These are phyloP conservation scores for Acanthurus lineatus DNA, from an alignment of 2,797 vertebrate genomes.

Conservation along the genomic window DNA sequence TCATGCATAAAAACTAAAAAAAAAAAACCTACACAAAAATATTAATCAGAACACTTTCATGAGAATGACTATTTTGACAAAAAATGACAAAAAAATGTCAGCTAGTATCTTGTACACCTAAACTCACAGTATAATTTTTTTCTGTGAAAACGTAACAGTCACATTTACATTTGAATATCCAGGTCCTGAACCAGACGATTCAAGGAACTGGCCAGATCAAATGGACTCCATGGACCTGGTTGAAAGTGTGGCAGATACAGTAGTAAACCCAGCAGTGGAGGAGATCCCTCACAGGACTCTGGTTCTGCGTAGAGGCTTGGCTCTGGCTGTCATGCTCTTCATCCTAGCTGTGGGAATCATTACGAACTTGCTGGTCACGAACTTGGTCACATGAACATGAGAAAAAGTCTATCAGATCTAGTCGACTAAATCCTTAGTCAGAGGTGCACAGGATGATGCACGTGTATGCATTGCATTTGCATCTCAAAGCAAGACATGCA, in stretches of 20 bases:
- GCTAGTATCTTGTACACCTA: not conserved
- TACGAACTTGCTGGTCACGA: conserved; percentile 71
- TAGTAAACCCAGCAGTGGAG: not conserved
- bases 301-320: conserved; percentile 75
- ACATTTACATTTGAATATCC: conserved; percentile 33
- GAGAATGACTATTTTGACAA: not conserved
- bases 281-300: conserved; percentile 62
- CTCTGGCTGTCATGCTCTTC: conserved; percentile 76
- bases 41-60: not conserved
- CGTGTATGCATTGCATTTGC: conserved; percentile 6
- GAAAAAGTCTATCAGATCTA: not conserved
- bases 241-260: conserved; percentile 1
- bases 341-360: conserved; percentile 84
- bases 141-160: conserved; percentile 1
- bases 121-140: not conserved
- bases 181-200: conserved; percentile 32
- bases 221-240: conserved; percentile 27
- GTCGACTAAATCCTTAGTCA: not conserved
- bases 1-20: not conserved
- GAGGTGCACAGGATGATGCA: conserved; percentile 4
- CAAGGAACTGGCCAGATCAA: conserved; percentile 14
- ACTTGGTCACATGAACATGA: conserved; percentile 57
- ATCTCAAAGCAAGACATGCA: not conserved
- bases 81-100: not conserved
- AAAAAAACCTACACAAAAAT: not conserved